Base-by-base conservation (phyloP, 2,888 invertebrate genomes). In the Gari tellinella region DNA sequence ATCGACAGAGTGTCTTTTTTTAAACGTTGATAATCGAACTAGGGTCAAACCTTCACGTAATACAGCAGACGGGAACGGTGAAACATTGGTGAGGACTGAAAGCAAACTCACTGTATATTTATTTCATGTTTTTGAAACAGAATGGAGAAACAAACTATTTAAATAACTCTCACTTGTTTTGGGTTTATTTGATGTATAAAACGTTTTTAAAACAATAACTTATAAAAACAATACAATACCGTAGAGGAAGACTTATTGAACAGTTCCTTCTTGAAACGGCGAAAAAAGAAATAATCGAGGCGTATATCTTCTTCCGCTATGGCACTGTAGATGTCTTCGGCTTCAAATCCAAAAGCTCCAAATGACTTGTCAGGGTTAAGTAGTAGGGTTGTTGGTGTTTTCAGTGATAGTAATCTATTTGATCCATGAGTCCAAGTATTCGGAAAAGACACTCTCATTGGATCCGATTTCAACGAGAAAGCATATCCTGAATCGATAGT, bases 191-290 rank as follows among this genome's bases (percentile, higher is more conserved):
- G n/a, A n/a, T n/a, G n/a, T n/a, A n/a, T n/a, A n/a, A n/a, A n/a
- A n/a, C n/a, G n/a, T n/a, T n/a, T n/a, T n/a, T n/a, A n/a, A n/a
- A n/a, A n/a, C n/a, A n/a, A n/a, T n/a, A n/a, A n/a, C n/a, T n/a
- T n/a, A n/a, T n/a, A n/a, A n/a, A n/a, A n/a, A n/a, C n/a, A 68
- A 62, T 14, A 46, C 49, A 49, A 49, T 61, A 61, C 61, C n/a
- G 51, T 21, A 38, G 51, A 38, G 14, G 4, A 17, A 23, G 40
- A 61, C 55, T 53, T 64, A 56, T 65, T 31, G 43, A 66, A 78
- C 10, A 78, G 60, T 38, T 63, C 37, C 78, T 70, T 78, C 57
- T 77, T 77, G 25, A 77, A 77, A 0, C 73, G 52, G n/a, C 78
- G 41, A 56, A 73, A 78, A 51, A 63, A 73, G 56, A 55, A 78